Evolutionary conservation across 2,797 vertebrate species (phyloP).

Genomic region (Arctocebus calabarensis): DNA sequence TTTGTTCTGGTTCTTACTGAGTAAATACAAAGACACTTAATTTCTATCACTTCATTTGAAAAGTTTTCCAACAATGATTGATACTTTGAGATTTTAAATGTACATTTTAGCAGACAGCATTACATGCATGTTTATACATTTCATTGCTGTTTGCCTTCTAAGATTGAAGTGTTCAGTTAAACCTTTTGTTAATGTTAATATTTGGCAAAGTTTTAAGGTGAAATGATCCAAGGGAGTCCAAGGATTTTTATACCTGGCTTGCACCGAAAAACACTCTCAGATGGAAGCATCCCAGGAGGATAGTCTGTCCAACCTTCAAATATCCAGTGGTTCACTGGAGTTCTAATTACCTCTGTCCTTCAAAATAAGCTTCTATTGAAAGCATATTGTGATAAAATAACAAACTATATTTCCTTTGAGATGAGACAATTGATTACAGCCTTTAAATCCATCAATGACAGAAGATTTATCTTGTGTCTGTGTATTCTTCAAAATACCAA

Average conservation of each 20-base stretch:
- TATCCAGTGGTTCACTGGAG: slow-evolving; percentile 72
- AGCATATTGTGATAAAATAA: slow-evolving; percentile 18
- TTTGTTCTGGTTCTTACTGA: neutral
- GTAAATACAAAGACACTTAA: neutral
- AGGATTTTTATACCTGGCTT: slow-evolving; percentile 12
- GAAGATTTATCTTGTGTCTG: slow-evolving; percentile 34
- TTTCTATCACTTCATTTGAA: neutral
- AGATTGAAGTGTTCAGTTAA: neutral
- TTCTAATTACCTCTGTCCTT: slow-evolving; percentile 80
- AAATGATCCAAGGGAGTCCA: neutral
- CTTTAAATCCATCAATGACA: slow-evolving; percentile 40
- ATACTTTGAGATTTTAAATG: neutral
- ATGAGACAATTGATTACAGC: slow-evolving; percentile 60
- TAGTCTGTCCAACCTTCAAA: slow-evolving; percentile 76
- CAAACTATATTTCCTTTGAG: slow-evolving; percentile 13
- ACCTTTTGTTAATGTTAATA: neutral
- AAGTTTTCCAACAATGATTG: neutral
- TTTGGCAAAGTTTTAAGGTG: slow-evolving; percentile 34
- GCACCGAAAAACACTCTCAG: slow-evolving; percentile 54
- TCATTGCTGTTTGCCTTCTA: slow-evolving; percentile 4
- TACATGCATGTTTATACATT: neutral
- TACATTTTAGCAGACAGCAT: neutral
- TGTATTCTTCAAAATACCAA: neutral
- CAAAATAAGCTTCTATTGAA: slow-evolving; percentile 65
- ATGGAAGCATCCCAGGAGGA: slow-evolving; percentile 69